Evolutionary conservation across 64 coral and sea anemone genomes (phyloP).

Genomic region (Hydrozoanthus tunicans): DNA sequence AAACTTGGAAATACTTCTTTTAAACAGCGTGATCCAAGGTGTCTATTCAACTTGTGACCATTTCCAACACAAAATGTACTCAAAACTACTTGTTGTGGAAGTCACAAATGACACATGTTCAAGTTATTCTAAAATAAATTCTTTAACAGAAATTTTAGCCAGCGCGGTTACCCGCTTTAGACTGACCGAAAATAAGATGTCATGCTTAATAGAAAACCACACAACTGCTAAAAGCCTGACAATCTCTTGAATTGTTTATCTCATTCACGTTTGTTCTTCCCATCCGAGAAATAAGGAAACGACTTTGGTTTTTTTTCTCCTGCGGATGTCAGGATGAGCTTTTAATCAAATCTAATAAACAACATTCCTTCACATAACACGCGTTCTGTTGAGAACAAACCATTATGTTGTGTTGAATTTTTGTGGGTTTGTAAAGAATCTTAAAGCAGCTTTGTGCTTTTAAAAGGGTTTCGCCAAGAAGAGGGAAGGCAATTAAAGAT

Average conservation of each 20-base stretch:
- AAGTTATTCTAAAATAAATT: background rate
- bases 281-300: background rate
- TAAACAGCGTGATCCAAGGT: too few relatives aligned
- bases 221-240: conserved; percentile 10
- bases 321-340: background rate
- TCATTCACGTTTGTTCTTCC: too few relatives aligned
- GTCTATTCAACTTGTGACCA: too few relatives aligned
- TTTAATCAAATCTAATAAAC: background rate
- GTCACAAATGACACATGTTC: too few relatives aligned
- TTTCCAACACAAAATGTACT: too few relatives aligned
- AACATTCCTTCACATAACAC: conserved; percentile 38
- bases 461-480: background rate
- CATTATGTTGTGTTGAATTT: background rate
- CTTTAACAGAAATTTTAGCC: background rate
- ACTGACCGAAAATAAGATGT: background rate
- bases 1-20: too few relatives aligned
- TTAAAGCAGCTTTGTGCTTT: background rate
- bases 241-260: background rate
- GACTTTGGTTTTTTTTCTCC: background rate
- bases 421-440: background rate
- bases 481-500: too few relatives aligned
- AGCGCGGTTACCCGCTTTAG: background rate
- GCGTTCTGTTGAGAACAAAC: background rate
- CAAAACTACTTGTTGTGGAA: too few relatives aligned
- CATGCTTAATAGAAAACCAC: conserved; percentile 16